A percentile compares a stretch with the other conserved stretches of the same genome.
Conservation (phyloP, 1,140 invertebrate species). For the Plodia interpunctella region DNA sequence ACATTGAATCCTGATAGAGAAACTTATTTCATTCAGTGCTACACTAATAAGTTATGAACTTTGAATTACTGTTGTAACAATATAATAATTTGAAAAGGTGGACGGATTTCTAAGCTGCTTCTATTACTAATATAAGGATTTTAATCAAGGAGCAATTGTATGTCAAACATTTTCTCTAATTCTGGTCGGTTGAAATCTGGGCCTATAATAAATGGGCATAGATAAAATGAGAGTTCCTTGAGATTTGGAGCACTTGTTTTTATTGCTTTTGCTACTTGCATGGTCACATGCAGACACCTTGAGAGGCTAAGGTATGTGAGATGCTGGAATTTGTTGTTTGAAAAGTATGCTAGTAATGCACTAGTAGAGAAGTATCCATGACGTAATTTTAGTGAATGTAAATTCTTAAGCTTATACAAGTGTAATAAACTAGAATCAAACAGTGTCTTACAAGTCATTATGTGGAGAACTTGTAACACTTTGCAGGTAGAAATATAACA, state of each 20-base stretch:
- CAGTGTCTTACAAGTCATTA: slow-evolving; percentile 74
- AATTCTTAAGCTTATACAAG: slow-evolving; percentile 64
- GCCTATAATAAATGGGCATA: slow-evolving; percentile 71
- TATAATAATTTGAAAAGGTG: slow-evolving; percentile 20
- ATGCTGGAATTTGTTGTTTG: slow-evolving; percentile 68
- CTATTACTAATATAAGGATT: slow-evolving; percentile 26
- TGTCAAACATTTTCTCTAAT: slow-evolving; percentile 71
- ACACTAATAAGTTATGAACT: not conserved
- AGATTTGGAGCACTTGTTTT: slow-evolving; percentile 72
- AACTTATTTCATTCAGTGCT: not conserved
- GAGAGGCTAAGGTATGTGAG: slow-evolving; percentile 72
- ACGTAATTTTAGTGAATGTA: slow-evolving; percentile 70
- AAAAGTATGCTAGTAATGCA: slow-evolving; percentile 71
- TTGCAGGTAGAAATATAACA: slow-evolving; percentile 69
- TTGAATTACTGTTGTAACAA: not conserved
- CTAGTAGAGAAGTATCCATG: slow-evolving; percentile 74
- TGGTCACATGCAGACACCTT: slow-evolving; percentile 71
- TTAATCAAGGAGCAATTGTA: slow-evolving; percentile 71
- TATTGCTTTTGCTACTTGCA: slow-evolving; percentile 69
- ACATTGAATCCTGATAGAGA: not conserved
- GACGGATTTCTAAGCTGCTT: slow-evolving; percentile 56
- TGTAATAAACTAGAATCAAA: slow-evolving; percentile 74
- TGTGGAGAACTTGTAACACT: slow-evolving; percentile 63
- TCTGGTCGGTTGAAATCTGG: slow-evolving; percentile 69
- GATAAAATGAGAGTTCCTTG: slow-evolving; percentile 72